Evolutionary conservation across 2,113 vertebrate species (phyloP).

Genomic region (Nettapus auritus): DNA sequence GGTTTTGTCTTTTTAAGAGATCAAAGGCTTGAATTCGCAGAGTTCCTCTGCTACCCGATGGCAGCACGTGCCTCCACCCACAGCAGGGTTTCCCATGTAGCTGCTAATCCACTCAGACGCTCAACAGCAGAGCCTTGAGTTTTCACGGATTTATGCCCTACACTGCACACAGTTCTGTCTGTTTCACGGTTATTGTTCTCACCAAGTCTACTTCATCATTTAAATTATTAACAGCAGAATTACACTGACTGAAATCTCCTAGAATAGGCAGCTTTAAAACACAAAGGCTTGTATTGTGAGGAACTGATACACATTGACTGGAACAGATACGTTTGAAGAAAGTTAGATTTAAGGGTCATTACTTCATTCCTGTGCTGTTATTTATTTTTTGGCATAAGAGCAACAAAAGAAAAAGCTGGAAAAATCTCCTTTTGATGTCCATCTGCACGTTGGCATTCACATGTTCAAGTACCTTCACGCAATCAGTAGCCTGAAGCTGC

Average conservation of each 20-base stretch:
- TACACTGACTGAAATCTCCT: background rate
- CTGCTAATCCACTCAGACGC: background rate
- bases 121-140: background rate
- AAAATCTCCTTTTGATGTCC: background rate
- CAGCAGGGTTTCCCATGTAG: background rate
- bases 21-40: fast-evolving
- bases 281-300: background rate
- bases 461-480: background rate
- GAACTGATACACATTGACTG: background rate
- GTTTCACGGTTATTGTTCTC: slow-evolving; percentile 44
- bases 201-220: slow-evolving; percentile 23
- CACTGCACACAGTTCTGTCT: background rate
- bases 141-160: slow-evolving; percentile 31
- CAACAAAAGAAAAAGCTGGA: background rate
- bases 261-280: background rate
- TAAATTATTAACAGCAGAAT: slow-evolving; percentile 72
- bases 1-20: background rate
- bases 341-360: background rate
- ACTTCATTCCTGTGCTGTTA: background rate
- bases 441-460: background rate
- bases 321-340: background rate
- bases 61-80: fast-evolving
- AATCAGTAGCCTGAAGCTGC: background rate
- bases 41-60: background rate
- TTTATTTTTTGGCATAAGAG: background rate